These are phyloP conservation scores for Calypte anna DNA, from an alignment of 2,113 vertebrate genomes.

Conservation along the genomic window DNA sequence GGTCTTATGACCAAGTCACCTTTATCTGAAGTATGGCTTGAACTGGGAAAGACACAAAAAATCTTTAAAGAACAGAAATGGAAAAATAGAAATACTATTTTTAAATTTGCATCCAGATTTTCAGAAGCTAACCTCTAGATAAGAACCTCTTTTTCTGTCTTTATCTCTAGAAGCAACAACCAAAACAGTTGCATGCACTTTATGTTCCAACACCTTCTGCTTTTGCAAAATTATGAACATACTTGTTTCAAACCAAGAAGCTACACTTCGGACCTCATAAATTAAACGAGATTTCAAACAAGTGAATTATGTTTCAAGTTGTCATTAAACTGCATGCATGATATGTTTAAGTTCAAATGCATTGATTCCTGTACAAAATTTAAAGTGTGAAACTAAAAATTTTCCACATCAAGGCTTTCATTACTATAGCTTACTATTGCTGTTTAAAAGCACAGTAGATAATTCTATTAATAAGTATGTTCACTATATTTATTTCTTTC, in stretches of 20 bases:
- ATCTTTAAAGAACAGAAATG: not conserved
- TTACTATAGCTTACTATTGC: conserved; percentile 48
- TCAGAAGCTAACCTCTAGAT: not conserved
- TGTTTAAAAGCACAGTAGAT: conserved; percentile 21
- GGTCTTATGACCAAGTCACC: not conserved
- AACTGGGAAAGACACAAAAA: not conserved
- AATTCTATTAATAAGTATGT: conserved; percentile 27
- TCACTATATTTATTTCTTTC: conserved; percentile 36
- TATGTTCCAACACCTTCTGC: not conserved
- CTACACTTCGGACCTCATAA: conserved; percentile 2
- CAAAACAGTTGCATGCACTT: not conserved
- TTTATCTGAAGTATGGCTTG: not conserved
- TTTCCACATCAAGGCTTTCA: conserved; percentile 40
- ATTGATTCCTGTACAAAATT: conserved; percentile 44
- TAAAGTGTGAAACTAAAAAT: conserved; percentile 49
- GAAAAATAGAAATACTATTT: not conserved
- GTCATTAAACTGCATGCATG: conserved; percentile 9
- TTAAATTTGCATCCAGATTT: not conserved
- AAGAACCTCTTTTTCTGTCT: not conserved
- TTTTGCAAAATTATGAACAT: conserved; percentile 6
- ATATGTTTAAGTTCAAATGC: conserved; percentile 40
- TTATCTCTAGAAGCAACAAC: not conserved
- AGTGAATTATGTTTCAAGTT: conserved; percentile 28
- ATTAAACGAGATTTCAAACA: conserved; percentile 49
- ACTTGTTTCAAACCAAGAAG: conserved; percentile 31